Evolutionary conservation across 30 jellyfish, hydroid and myxozoan genomes (phyloP).

Genomic region (Clytia hemisphaerica): DNA sequence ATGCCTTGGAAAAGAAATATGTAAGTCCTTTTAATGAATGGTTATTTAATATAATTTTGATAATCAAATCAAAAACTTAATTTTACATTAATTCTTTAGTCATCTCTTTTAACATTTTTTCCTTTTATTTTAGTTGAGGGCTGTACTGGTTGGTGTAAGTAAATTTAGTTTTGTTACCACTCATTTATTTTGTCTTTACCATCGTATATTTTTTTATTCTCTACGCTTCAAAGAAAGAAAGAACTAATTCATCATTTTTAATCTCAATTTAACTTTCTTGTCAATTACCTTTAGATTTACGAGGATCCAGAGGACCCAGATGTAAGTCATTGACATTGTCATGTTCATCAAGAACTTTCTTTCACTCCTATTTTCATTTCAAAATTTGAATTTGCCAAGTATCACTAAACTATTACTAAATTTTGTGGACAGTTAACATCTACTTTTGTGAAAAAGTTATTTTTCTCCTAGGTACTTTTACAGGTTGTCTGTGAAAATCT

Average conservation of each 20-base stretch:
- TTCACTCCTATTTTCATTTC: too few relatives aligned
- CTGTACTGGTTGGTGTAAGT: constrained; percentile 85
- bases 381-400: too few relatives aligned
- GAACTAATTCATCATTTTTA: not conserved
- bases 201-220: not conserved
- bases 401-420: too few relatives aligned
- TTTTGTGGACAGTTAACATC: too few relatives aligned
- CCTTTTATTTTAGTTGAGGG: constrained; percentile 48
- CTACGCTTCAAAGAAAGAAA: too few relatives aligned
- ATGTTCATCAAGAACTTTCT: too few relatives aligned
- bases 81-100: constrained; percentile 1
- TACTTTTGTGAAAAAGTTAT: too few relatives aligned
- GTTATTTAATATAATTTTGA: not conserved
- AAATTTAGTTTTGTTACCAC: too few relatives aligned
- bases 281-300: constrained; percentile 44
- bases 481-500: too few relatives aligned
- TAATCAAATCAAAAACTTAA: too few relatives aligned
- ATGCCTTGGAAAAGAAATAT: constrained; percentile 84
- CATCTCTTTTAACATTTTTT: not conserved
- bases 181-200: not conserved
- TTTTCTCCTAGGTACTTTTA: too few relatives aligned
- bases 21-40: constrained; percentile 29
- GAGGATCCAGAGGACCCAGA: constrained; percentile 94
- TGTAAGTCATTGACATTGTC: constrained; percentile 28
- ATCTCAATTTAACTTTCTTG: not conserved